These are phyloP conservation scores for Barbus barbus DNA, from an alignment of 2,113 vertebrate species.

Conservation along the genomic window DNA sequence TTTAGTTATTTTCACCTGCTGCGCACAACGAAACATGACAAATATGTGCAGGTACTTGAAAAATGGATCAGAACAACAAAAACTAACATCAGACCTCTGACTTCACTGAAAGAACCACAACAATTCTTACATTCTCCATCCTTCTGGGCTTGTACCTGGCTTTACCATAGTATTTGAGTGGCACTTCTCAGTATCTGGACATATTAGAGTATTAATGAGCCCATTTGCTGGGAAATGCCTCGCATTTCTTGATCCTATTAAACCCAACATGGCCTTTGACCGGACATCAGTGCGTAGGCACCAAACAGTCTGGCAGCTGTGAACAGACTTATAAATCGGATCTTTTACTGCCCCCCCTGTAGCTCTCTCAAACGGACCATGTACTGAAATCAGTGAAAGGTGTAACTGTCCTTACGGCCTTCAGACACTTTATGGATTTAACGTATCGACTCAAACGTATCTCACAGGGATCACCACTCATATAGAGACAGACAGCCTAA, in stretches of 20 bases:
- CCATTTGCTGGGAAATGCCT: no score
- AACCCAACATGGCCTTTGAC: conserved; percentile 37
- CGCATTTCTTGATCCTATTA: no score
- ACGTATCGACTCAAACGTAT: background rate
- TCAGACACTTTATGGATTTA: conserved; percentile 26
- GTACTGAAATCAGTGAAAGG: conserved; percentile 33
- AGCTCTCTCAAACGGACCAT: conserved; percentile 24
- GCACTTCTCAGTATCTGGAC: background rate
- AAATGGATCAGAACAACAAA: background rate
- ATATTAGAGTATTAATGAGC: no score
- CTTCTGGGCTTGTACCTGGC: background rate
- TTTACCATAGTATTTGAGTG: background rate
- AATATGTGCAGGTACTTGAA: background rate
- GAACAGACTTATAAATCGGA: conserved; percentile 23
- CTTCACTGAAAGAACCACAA: background rate
- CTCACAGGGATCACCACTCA: background rate
- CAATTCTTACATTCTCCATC: background rate
- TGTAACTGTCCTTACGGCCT: background rate
- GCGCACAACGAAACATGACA: background rate
- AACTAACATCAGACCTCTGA: background rate
- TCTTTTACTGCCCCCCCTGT: background rate
- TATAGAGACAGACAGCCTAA: background rate
- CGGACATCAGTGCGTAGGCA: conserved; percentile 6
- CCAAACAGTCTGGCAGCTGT: conserved; percentile 20
- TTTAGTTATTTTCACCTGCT: background rate